Evolutionary conservation across 2,888 invertebrate genomes (phyloP).

Genomic region (Crocallis elinguaria): DNA sequence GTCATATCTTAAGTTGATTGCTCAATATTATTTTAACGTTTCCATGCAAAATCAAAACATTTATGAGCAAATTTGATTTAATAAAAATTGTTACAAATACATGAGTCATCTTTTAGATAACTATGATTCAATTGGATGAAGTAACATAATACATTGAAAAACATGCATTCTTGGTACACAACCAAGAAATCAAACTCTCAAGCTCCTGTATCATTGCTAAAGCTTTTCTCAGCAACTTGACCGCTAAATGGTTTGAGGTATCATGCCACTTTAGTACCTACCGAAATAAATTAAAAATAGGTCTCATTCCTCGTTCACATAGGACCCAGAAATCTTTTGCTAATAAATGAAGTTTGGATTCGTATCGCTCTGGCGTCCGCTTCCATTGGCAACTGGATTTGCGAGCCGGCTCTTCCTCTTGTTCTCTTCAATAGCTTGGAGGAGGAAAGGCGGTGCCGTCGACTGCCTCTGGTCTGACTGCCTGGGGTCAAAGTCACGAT

Average conservation of each 20-base stretch:
- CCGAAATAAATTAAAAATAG: neutral
- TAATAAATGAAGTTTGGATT: conserved; percentile 78
- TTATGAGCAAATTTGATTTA: conserved; percentile 6
- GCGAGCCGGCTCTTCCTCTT: conserved; percentile 59
- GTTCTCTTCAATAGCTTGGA: conserved; percentile 74
- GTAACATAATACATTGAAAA: too few species aligned
- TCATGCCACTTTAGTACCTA: neutral
- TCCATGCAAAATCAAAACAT: conserved; percentile 30
- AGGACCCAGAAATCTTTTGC: neutral
- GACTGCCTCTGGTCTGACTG: conserved; percentile 18
- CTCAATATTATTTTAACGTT: conserved; percentile 18
- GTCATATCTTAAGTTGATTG: conserved; percentile 3
- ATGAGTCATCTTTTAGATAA: neutral
- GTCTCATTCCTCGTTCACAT: neutral
- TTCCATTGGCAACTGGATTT: conserved; percentile 59
- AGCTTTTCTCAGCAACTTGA: neutral
- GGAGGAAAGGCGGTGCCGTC: conserved; percentile 70
- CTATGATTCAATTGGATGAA: neutral
- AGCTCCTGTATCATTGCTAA: neutral
- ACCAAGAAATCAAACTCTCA: neutral
- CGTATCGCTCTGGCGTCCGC: conserved; percentile 66
- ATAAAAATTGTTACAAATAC: neutral
- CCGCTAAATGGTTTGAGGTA: neutral
- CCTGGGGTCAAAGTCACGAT: conserved; percentile 12
- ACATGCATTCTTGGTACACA: neutral